Evolutionary conservation across 1,140 invertebrate genomes (phyloP).

Genomic region (Phymastichus coffea): DNA sequence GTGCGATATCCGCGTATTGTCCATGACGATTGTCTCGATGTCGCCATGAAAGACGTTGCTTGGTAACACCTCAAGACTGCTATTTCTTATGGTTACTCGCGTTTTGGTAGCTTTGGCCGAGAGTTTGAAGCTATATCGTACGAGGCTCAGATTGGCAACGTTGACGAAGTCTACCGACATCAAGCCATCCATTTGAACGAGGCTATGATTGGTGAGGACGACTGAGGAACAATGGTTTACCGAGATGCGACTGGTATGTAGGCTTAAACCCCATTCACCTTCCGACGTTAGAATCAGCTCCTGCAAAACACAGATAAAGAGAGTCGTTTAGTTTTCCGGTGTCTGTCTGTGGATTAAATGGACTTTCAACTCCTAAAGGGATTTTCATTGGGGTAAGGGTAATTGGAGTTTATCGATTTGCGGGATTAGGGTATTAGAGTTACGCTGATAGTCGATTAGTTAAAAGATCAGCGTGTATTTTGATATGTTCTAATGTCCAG

Average conservation of each 20-base stretch:
- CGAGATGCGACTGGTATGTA: conserved; percentile 56
- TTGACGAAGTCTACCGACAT: conserved; percentile 55
- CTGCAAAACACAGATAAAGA: conserved; percentile 47
- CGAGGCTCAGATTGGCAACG: conserved; percentile 55
- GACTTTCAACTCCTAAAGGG: no score
- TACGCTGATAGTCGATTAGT: no score
- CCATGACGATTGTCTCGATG: conserved; percentile 67
- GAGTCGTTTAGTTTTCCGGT: neutral
- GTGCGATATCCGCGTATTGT: conserved; percentile 61
- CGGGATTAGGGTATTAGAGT: no score
- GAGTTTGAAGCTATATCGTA: conserved; percentile 47
- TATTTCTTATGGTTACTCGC: conserved; percentile 49
- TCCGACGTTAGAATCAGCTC: conserved; percentile 61
- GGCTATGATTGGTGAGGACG: conserved; percentile 54
- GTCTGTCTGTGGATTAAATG: no score
- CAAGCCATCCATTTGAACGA: conserved; percentile 53
- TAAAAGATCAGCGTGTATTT: no score
- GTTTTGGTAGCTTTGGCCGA: conserved; percentile 36
- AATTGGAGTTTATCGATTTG: no score
- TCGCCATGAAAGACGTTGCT: conserved; percentile 70
- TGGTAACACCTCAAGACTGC: conserved; percentile 61
- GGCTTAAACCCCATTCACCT: conserved; percentile 58
- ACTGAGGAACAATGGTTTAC: conserved; percentile 59
- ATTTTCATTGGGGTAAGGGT: no score
- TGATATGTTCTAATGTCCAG: no score